Evolutionary conservation across 1,140 invertebrate species (phyloP), one percentile per base, ranked within the genome.

Genomic region (Ostrea denselamellosa): DNA sequence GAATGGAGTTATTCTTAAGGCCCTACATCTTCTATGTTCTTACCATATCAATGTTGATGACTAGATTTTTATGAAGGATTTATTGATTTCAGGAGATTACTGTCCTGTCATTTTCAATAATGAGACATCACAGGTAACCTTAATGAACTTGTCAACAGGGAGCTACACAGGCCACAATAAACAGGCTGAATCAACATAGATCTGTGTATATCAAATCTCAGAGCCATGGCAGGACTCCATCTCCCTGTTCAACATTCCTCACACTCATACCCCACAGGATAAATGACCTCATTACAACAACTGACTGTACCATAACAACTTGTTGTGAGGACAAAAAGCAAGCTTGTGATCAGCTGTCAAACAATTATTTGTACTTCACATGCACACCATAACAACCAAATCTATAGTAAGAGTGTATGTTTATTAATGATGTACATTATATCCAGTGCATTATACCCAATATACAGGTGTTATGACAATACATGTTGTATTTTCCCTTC

Each of bases 251-350:
- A 65, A 34, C 10, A n/a, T 53, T 14, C 83, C 5, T 81, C 9
- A 22, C 14, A 17, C 44, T 28, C 14, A 17, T 1, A n/a, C n/a
- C 25, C 25, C 52, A 83, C 34, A 52, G 19, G 22, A 83, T 22
- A 19, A 83, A 19, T 83, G 44, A 53, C 52, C 82, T 53, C 82
- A 83, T 83, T 53, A 83, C n/a, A 22, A 83, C n/a, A 25, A 81
- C 71, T 77, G 71, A 44, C 44, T 52, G 28, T 52, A 51, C 44
- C 51, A n/a, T 83, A 19, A 10, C 17, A 62, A 62, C 17, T 58
- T 14, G 34, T n/a, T 83, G 82, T 53, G 44, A 54, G 52, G 44
- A 54, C 17, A 83, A 25, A 83, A 7, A 44, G 8, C 44, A 51
- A 52, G 52, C 82, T 53, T 83, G 82, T 52, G 44, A 83, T 53